A percentile compares a stretch with the other conserved stretches of the same genome.
Evolutionary conservation across 2,888 invertebrate species (phyloP).

Genomic region (Sthenelais limicola): DNA sequence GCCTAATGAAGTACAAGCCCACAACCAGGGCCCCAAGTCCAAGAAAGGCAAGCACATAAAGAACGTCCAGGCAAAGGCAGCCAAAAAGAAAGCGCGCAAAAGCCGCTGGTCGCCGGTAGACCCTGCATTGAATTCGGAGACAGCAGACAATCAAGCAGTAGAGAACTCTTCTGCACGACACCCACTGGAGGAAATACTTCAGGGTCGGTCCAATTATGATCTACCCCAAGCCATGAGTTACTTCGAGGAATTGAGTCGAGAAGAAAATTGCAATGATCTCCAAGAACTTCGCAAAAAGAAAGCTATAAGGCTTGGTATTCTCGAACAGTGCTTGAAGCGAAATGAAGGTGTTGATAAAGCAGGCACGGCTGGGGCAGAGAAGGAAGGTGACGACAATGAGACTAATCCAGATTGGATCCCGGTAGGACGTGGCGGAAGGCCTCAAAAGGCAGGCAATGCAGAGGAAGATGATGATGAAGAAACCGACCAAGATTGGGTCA

Average conservation of each 20-base stretch:
- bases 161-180: neutral
- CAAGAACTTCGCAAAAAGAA: constrained; percentile 14
- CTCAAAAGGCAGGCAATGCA: neutral
- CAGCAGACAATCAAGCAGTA: neutral
- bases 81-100: neutral
- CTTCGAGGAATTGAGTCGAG: neutral
- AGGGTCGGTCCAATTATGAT: neutral
- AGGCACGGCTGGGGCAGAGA: neutral
- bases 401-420: neutral
- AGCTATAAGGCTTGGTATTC: neutral
- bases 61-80: neutral
- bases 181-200: neutral
- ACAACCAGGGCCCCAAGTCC: constrained; percentile 19
- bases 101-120: constrained; percentile 1
- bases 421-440: neutral
- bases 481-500: too few species aligned
- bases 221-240: neutral
- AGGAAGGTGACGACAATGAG: neutral
- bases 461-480: too few species aligned
- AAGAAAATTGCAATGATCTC: constrained; percentile 13
- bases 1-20: neutral
- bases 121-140: too few species aligned
- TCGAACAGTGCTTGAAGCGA: neutral
- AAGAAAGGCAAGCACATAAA: constrained; percentile 24
- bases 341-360: neutral